These are phyloP conservation scores for Lerista edwardsae DNA, from an alignment of 2,797 vertebrate species.

Conservation along the genomic window DNA sequence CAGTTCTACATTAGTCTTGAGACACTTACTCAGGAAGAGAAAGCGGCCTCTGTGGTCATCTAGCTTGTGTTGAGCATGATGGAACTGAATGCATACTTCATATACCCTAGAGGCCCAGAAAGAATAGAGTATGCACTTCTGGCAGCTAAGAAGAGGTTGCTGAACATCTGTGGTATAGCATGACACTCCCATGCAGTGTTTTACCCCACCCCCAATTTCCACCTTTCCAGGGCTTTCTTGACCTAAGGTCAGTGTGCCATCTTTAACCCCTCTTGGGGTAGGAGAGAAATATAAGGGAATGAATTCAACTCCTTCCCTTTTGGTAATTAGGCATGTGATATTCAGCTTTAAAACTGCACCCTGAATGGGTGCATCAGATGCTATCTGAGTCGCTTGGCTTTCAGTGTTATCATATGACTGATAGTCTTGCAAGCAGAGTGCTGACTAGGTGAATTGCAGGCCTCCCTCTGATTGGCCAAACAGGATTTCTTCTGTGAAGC, in stretches of 20 bases:
- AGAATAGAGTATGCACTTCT: neutral
- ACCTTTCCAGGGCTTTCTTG: neutral
- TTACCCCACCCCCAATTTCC: neutral
- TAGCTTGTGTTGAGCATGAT: neutral
- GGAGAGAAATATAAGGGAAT: no score
- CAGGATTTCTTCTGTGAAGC: neutral
- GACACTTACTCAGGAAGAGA: neutral
- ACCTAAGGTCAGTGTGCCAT: no score
- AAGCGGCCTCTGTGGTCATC: neutral
- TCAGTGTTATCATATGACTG: neutral
- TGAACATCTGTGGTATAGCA: neutral
- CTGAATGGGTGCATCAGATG: neutral
- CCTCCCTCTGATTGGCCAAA: neutral
- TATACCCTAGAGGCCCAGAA: neutral
- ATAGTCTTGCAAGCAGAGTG: neutral
- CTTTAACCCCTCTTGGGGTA: no score
- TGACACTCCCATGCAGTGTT: neutral
- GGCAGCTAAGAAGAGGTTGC: neutral
- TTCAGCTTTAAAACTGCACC: neutral
- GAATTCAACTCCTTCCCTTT: neutral
- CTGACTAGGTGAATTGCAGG: neutral
- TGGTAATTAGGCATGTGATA: no score
- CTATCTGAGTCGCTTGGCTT: neutral
- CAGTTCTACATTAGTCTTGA: neutral
- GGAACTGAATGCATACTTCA: neutral